Percentiles rank a stretch among this genome's conserved stretches.
Evolutionary conservation across 2,113 vertebrate genomes (phyloP).

Genomic region (Zootoca vivipara): DNA sequence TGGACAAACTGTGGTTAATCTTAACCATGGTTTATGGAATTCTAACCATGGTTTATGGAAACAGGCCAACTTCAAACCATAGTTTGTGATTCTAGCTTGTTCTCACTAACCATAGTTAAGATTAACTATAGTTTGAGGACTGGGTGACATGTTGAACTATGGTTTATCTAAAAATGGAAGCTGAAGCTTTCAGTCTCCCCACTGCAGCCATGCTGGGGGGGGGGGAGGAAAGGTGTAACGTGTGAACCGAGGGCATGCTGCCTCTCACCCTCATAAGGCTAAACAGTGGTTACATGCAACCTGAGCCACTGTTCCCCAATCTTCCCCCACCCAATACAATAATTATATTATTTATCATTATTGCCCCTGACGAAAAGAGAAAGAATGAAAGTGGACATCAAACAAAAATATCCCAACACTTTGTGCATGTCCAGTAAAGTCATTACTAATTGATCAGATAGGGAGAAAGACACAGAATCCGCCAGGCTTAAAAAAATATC

Average conservation of each 20-base stretch:
- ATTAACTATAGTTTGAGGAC: not conserved
- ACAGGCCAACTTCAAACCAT: not conserved
- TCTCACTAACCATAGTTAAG: not conserved
- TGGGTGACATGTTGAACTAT: not conserved
- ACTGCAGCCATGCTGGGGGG: too few relatives aligned
- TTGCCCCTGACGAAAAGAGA: not conserved
- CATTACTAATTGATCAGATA: not conserved
- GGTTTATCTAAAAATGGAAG: not conserved
- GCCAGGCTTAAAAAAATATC: not conserved
- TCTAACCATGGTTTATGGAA: not conserved
- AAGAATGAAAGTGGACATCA: not conserved
- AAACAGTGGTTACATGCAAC: not conserved
- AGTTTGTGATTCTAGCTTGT: not conserved
- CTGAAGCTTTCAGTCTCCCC: too few relatives aligned
- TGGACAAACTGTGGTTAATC: not conserved
- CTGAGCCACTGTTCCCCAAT: not conserved
- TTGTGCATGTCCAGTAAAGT: not conserved
- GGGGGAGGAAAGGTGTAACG: not conserved
- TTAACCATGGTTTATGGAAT: not conserved
- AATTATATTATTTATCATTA: accelerated
- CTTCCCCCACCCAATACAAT: not conserved
- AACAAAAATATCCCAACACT: accelerated
- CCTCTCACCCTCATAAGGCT: not conserved
- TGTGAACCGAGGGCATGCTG: not conserved
- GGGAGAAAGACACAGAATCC: not conserved